These are phyloP conservation scores for Hiodon alosoides DNA, from an alignment of 2,113 vertebrate genomes.

Conservation along the genomic window DNA sequence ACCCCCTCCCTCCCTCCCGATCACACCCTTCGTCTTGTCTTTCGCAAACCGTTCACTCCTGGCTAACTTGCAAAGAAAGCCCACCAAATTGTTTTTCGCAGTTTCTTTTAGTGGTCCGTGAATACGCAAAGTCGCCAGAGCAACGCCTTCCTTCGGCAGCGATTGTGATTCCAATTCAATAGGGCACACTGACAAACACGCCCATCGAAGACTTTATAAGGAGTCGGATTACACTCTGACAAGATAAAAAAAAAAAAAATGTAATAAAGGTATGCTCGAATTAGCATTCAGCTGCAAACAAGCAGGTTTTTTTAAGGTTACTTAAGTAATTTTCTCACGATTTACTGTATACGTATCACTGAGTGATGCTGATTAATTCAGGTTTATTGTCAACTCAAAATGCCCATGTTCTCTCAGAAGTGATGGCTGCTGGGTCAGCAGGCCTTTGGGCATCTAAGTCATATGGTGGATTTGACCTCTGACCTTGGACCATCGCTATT, in stretches of 20 bases:
- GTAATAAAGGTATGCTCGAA: background rate
- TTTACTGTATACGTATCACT: too few relatives aligned
- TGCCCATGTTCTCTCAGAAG: slow-evolving; percentile 39
- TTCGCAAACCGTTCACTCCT: background rate
- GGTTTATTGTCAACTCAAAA: slow-evolving; percentile 6
- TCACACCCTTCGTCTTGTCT: slow-evolving; percentile 2
- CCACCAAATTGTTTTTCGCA: background rate
- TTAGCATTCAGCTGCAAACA: too few relatives aligned
- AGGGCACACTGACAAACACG: background rate
- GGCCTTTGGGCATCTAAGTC: slow-evolving; percentile 66
- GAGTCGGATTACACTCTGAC: background rate
- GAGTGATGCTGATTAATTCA: background rate
- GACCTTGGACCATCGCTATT: slow-evolving; percentile 19
- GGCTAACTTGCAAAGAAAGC: slow-evolving; percentile 13
- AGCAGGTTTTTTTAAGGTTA: background rate
- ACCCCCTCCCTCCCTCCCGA: background rate
- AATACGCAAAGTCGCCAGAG: slow-evolving; percentile 1
- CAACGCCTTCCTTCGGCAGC: background rate
- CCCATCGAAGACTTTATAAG: background rate
- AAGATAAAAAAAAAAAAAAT: slow-evolving; percentile 3
- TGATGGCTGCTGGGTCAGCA: slow-evolving; percentile 67
- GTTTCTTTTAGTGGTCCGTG: background rate
- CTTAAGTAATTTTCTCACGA: background rate
- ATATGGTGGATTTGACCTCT: slow-evolving; percentile 49
- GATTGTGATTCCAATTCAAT: background rate